These are phyloP conservation scores for Eptatretus atami DNA, from an alignment of 2,797 vertebrate genomes.

Conservation along the genomic window DNA sequence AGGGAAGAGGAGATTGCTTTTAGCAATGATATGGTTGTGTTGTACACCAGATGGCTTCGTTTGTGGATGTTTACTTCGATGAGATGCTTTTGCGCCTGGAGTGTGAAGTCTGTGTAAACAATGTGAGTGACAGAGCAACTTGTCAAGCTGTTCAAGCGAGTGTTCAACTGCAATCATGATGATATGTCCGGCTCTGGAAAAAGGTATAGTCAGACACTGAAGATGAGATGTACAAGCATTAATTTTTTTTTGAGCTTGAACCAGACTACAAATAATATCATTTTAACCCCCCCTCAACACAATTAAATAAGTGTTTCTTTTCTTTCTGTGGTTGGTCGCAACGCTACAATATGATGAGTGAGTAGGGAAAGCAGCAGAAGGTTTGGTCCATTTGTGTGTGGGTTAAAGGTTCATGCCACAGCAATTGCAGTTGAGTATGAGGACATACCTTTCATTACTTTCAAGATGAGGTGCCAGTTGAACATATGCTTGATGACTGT, in stretches of 20 bases:
- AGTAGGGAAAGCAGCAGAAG: too few species aligned
- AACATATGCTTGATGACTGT: too few species aligned
- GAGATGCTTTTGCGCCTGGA: slow-evolving; percentile 57
- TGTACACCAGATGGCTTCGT: slow-evolving; percentile 39
- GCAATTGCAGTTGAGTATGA: too few species aligned
- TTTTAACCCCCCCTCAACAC: not conserved
- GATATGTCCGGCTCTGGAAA: slow-evolving; percentile 72
- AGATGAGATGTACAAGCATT: not conserved
- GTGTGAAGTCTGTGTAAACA: slow-evolving; percentile 93
- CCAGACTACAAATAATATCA: not conserved
- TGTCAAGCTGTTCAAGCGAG: slow-evolving; percentile 75
- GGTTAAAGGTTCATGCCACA: too few species aligned
- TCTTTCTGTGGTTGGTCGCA: too few species aligned
- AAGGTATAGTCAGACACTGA: slow-evolving; percentile 29
- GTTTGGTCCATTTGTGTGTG: too few species aligned
- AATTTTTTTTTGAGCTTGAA: not conserved
- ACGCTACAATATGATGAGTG: too few species aligned
- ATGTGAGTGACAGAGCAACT: slow-evolving; percentile 97
- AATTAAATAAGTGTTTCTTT: too few species aligned
- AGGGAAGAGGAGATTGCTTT: not conserved
- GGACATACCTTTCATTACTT: too few species aligned
- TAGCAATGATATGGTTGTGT: too few species aligned
- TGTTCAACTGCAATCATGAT: slow-evolving; percentile 55
- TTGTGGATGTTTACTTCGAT: slow-evolving; percentile 58
- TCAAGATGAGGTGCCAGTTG: too few species aligned